These are phyloP conservation scores for Aplochiton taeniatus DNA, from an alignment of 2,797 vertebrate species.

Conservation along the genomic window DNA sequence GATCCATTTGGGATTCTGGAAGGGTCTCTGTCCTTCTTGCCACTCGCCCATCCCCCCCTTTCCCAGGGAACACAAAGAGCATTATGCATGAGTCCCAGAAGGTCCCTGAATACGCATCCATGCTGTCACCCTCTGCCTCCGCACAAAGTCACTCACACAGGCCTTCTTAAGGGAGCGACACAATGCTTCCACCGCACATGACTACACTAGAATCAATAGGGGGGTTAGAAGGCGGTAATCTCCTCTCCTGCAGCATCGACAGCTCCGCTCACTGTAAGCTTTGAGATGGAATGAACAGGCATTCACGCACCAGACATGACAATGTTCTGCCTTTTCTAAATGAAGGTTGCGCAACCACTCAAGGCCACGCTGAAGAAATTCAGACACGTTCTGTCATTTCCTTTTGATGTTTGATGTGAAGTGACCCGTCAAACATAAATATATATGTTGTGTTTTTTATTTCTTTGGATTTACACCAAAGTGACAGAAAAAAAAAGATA, in stretches of 20 bases:
- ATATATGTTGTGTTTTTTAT: constrained; percentile 8
- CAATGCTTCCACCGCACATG: constrained; percentile 51
- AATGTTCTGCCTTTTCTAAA: constrained; percentile 39
- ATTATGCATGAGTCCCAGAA: constrained; percentile 85
- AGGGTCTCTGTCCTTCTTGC: constrained; percentile 62
- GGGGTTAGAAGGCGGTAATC: constrained; percentile 62
- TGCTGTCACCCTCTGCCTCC: constrained; percentile 65
- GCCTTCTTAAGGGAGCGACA: constrained; percentile 54
- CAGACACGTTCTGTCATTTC: constrained; percentile 50
- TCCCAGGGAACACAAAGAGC: constrained; percentile 77
- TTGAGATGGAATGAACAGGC: constrained; percentile 52
- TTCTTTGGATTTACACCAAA: constrained; percentile 54
- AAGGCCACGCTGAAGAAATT: constrained; percentile 48
- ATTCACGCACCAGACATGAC: constrained; percentile 48
- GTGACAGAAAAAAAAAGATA: constrained; percentile 30
- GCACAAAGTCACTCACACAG: constrained; percentile 56
- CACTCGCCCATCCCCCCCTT: constrained; percentile 72
- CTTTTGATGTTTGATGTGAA: constrained; percentile 62
- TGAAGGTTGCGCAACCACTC: constrained; percentile 38
- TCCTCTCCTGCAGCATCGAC: constrained; percentile 43
- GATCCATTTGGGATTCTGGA: constrained; percentile 73
- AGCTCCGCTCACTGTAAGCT: constrained; percentile 27
- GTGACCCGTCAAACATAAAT: not conserved
- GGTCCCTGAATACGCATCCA: constrained; percentile 66
- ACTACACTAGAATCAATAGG: constrained; percentile 57